Percentiles rank a stretch among this genome's conserved stretches.
These are phyloP conservation scores for Propithecus perrieri DNA, from an alignment of 2,797 vertebrate genomes.

Conservation along the genomic window DNA sequence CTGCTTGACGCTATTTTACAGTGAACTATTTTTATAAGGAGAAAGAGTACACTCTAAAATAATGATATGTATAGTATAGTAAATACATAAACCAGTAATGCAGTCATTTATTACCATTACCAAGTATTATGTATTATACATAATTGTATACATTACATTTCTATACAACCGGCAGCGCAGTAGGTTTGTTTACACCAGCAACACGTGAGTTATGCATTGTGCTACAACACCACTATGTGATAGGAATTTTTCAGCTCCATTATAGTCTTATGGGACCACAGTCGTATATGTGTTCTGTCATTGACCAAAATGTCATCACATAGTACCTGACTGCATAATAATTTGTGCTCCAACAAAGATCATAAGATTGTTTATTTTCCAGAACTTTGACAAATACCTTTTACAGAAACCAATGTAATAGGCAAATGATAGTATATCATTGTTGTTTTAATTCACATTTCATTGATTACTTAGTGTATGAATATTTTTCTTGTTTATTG, in stretches of 20 bases:
- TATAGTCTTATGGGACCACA: not conserved
- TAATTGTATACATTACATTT: not conserved
- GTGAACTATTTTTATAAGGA: not conserved
- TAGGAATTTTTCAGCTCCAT: not conserved
- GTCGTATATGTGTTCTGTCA: not conserved
- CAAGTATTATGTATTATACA: not conserved
- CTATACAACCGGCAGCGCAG: not conserved
- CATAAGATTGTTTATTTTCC: not conserved
- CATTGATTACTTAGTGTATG: not conserved
- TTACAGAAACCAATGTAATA: not conserved
- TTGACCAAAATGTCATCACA: not conserved
- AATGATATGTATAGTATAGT: not conserved
- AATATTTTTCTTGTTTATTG: conserved; percentile 1
- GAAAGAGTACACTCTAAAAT: not conserved
- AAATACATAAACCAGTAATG: not conserved
- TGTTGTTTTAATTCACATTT: conserved; percentile 37
- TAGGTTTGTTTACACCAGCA: not conserved
- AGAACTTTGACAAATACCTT: not conserved
- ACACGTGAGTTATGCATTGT: not conserved
- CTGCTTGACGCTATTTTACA: not conserved
- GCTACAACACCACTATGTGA: not conserved
- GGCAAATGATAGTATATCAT: not conserved
- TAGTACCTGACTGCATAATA: not conserved
- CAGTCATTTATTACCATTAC: not conserved
- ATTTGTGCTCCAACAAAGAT: not conserved